Evolutionary conservation across 2,113 vertebrate species (phyloP).

Genomic region (Bufo bufo): DNA sequence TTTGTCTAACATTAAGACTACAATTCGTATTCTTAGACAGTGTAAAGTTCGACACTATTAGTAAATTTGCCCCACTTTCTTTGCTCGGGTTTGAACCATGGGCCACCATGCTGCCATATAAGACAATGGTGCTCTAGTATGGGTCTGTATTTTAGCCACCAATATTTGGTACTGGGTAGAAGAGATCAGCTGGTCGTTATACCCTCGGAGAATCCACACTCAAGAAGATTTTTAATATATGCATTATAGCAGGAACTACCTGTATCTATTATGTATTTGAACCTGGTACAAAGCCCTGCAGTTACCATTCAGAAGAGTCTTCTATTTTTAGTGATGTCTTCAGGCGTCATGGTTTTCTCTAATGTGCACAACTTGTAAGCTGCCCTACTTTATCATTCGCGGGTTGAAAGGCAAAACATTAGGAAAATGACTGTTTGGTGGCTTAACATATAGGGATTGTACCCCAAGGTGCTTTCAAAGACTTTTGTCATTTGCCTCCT

Average conservation of each 20-base stretch:
- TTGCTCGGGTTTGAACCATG: no score
- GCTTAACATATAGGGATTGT: constrained; percentile 1
- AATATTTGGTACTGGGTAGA: neutral
- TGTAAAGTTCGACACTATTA: no score
- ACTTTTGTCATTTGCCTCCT: constrained; percentile 37
- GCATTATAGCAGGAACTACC: neutral
- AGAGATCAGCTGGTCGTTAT: neutral
- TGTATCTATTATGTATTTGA: constrained; percentile 3
- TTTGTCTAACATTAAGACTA: no score
- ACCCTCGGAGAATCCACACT: neutral
- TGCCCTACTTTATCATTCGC: constrained; percentile 24
- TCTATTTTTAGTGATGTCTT: constrained; percentile 18
- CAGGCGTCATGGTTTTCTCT: neutral
- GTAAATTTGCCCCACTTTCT: no score
- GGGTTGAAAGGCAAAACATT: constrained; percentile 38
- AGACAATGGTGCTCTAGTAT: neutral
- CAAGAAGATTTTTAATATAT: neutral
- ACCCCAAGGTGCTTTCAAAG: constrained; percentile 42
- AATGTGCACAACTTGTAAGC: constrained; percentile 18
- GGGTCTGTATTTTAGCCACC: neutral
- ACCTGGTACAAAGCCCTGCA: neutral
- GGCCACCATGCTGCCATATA: no score
- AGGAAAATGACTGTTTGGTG: constrained; percentile 48
- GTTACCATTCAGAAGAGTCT: neutral
- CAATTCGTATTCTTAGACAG: no score